Evolutionary conservation across 2,888 invertebrate genomes (phyloP).

Genomic region (Tipula lateralis): DNA sequence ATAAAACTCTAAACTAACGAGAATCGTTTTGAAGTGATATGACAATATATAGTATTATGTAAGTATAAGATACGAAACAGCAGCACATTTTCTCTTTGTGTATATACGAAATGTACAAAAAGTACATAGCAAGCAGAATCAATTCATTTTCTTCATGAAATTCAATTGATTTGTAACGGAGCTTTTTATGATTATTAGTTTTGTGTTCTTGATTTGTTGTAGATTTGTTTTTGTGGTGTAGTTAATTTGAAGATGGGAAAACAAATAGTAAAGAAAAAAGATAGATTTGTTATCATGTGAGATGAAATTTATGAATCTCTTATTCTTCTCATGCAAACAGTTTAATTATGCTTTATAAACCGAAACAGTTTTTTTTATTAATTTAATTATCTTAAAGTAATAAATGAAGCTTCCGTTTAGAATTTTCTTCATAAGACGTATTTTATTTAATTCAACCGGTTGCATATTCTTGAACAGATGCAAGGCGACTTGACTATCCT

Average conservation of each 20-base stretch:
- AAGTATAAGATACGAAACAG: conserved; percentile 6
- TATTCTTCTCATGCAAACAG: neutral
- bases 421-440: no score
- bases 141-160: neutral
- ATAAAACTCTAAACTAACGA: neutral
- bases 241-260: neutral
- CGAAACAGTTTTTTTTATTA: neutral
- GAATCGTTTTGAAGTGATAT: conserved; percentile 11
- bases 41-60: neutral
- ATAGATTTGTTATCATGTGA: neutral
- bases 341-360: neutral
- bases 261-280: neutral
- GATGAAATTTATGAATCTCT: neutral
- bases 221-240: neutral
- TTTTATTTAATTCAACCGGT: no score
- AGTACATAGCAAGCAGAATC: neutral
- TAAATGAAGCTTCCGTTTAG: no score
- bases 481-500: no score
- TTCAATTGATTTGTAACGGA: conserved; percentile 24
- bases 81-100: neutral
- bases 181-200: conserved; percentile 1
- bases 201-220: neutral
- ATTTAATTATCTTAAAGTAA: no score
- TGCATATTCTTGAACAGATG: no score
- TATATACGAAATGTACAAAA: neutral